Percentiles rank a stretch among this genome's conserved stretches.
Evolutionary conservation across 2,113 vertebrate species (phyloP).

Genomic region (human (Homo sapiens)): DNA sequence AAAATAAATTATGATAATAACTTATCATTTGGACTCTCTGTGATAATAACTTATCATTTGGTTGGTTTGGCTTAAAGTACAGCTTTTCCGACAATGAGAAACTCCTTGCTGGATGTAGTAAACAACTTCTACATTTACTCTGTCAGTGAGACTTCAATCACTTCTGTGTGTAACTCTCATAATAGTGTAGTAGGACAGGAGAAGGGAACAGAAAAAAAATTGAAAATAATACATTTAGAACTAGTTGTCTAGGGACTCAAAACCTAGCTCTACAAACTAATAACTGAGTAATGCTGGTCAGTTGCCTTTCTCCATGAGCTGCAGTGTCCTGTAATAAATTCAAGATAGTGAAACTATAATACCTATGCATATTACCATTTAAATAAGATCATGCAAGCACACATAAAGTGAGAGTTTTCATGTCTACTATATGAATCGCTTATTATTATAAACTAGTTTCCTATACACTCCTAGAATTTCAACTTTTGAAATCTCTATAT

Average conservation of each 20-base stretch:
- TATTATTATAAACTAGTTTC: not conserved
- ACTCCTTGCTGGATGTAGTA: not conserved
- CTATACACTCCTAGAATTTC: not conserved
- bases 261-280: not conserved
- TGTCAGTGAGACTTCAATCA: not conserved
- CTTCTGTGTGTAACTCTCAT: not conserved
- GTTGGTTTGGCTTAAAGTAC: not conserved
- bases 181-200: not conserved
- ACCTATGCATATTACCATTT: not conserved
- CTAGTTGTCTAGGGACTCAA: not conserved
- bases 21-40: not conserved
- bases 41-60: not conserved
- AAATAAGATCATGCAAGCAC: not conserved
- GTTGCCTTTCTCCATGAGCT: not conserved
- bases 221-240: not conserved
- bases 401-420: not conserved
- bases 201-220: not conserved
- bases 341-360: not conserved
- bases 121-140: not conserved
- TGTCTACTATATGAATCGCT: too few relatives aligned
- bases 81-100: not conserved
- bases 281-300: too few relatives aligned
- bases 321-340: not conserved
- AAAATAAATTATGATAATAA: not conserved
- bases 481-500: not conserved